Evolutionary conservation across 1,140 invertebrate species (phyloP), one percentile per base, ranked within the genome.

Genomic region (Sinella curviseta): DNA sequence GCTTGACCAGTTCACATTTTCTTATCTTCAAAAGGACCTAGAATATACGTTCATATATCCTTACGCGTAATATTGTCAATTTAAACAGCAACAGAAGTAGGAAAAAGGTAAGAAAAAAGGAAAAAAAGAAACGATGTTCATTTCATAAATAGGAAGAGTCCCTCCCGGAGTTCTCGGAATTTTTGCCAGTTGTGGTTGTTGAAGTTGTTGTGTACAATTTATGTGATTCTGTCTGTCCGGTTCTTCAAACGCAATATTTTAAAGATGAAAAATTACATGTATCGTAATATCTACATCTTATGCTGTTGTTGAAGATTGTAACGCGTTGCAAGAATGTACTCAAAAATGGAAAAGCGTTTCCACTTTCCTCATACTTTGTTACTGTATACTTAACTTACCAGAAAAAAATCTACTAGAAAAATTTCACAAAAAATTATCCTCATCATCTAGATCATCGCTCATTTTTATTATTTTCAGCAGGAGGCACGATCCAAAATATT

Each of bases 91-190:
- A 4, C 16, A 65, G 57, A 8, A 65, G 26, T n/a, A 65, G 16
- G 14, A 65, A 65, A 70, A 70, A 70, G 65, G 30, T 33, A 70
- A 70, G 65, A 33, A 60, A 26, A 60, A 60, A 70, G 65, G 65
- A 17, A 70, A 70, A 70, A 70, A 65, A 26, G 24, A 26, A 65
- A 65, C 24, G 16, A 16, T 65, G 16, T 65, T 65, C 26, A 17
- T n/a, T n/a, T n/a, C 8, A n/a, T n/a, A 65, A n/a, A 26, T 14
- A 65, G 28, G 31, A 33, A 70, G 65, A 70, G 26, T 33, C 65
- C 65, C 57, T 65, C 57, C 65, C 31, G 65, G 65, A 70, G 65
- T 70, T 70, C 65, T 33, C 26, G 65, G 65, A 70, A 70, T 70
- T 70, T 65, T 65, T n/a, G 65, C 65, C 55, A 70, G 65, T 70